A percentile compares a stretch with the other conserved stretches of the same genome.
These are phyloP conservation scores for Trachelus stipa DNA, from an alignment of 2,888 invertebrate genomes.

Conservation along the genomic window DNA sequence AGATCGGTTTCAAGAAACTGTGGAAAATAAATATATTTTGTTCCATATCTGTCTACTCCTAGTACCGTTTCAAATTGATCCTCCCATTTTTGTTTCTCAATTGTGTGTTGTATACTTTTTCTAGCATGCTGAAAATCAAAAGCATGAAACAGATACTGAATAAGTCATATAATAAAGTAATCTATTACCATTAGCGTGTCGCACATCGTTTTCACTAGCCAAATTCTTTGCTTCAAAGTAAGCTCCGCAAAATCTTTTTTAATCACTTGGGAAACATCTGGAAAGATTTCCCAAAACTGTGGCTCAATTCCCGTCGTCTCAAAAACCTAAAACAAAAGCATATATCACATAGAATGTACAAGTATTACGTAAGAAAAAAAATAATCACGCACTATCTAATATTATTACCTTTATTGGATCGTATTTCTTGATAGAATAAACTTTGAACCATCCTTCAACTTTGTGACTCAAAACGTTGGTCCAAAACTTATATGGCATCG, in stretches of 20 bases:
- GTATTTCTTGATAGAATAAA: slow-evolving; percentile 37
- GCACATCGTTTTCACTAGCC: slow-evolving; percentile 72
- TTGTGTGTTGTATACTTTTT: slow-evolving; percentile 69
- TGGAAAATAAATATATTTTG: slow-evolving; percentile 70
- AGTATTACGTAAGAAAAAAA: background rate
- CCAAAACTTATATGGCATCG: slow-evolving; percentile 73
- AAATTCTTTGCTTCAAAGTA: slow-evolving; percentile 68
- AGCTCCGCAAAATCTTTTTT: slow-evolving; percentile 69
- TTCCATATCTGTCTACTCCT: slow-evolving; percentile 68
- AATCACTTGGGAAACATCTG: slow-evolving; percentile 67
- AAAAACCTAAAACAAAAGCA: slow-evolving; percentile 62
- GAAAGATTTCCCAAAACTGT: slow-evolving; percentile 70
- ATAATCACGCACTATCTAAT: background rate
- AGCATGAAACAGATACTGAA: background rate
- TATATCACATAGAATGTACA: background rate
- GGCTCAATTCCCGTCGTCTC: slow-evolving; percentile 70
- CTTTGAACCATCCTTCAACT: slow-evolving; percentile 69
- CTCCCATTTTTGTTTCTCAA: slow-evolving; percentile 65
- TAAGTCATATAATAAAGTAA: slow-evolving; percentile 6
- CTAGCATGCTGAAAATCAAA: slow-evolving; percentile 66
- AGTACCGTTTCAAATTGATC: slow-evolving; percentile 67
- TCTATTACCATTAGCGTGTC: slow-evolving; percentile 63
- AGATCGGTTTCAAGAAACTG: slow-evolving; percentile 70
- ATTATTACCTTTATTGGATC: background rate
- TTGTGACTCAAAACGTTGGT: slow-evolving; percentile 67